Evolutionary conservation across 2,888 invertebrate species (phyloP).

Genomic region (Amphipoea lucens): DNA sequence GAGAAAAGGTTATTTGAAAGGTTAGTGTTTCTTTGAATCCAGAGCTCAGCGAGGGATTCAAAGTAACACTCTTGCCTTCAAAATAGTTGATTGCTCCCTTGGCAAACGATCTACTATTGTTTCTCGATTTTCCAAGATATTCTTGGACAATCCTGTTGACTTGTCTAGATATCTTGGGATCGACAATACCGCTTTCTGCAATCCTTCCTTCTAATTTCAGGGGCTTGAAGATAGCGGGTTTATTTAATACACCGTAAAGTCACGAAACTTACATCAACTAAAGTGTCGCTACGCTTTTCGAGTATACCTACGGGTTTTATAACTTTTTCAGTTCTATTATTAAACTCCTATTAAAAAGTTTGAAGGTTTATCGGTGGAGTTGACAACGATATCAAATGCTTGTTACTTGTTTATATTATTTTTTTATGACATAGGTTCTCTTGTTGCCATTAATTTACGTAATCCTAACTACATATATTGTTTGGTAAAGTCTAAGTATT

Average conservation of each 20-base stretch:
- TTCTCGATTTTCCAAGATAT: not conserved
- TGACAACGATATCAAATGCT: conserved; percentile 35
- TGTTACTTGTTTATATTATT: not conserved
- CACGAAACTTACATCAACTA: not conserved
- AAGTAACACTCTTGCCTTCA: no score
- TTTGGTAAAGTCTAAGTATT: not conserved
- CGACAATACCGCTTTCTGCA: not conserved
- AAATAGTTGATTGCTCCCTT: no score
- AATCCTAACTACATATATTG: not conserved
- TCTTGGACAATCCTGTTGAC: not conserved
- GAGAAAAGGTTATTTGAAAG: no score
- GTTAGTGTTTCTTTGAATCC: no score
- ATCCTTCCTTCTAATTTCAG: not conserved
- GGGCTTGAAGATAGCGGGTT: not conserved
- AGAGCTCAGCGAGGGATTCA: no score
- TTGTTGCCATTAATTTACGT: not conserved
- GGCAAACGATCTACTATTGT: no score
- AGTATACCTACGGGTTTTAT: not conserved
- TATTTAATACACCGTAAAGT: not conserved
- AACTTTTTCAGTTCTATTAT: conserved; percentile 6
- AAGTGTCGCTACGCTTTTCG: not conserved
- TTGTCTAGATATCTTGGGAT: not conserved
- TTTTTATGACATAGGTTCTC: not conserved
- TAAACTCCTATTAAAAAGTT: conserved; percentile 28
- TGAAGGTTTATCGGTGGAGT: not conserved